Base-by-base conservation (phyloP, 2,113 vertebrate genomes). In the Nasalis larvatus region DNA sequence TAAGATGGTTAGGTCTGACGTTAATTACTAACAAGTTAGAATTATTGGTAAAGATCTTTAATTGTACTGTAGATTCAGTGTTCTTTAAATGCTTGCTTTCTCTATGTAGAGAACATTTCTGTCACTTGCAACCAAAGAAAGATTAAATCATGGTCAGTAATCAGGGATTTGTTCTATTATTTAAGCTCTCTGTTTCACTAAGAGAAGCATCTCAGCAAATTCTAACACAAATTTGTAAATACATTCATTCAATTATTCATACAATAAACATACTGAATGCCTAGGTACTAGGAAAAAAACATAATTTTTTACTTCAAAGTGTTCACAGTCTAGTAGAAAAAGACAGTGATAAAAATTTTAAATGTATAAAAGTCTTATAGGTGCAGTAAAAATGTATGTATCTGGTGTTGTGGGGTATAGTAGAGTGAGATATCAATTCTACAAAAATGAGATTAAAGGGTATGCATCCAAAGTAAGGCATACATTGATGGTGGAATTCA, bases 21-120 rank as follows among this genome's bases (percentile, higher is more conserved):
- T 11, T 68, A 30, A 68, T 81, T 74, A 82, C 17, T 77, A 66
- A 84, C 9, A 77, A 45, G 23, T 69, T 27, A 92, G 73, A 94
- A 94, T 83, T 82, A 92, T 66, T 92, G 66, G 68, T 45, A 86
- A 86, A 86, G 66, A 89, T 83, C 21, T 32, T 94, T 95, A 83
- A 54, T 73, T 82, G 8, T 68, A 49, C 16, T 60, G 0, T 73
- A 88, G 66, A 35, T 49, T 89, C 13, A 8, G n/a, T 35, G 94
- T 88, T 73, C 3, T 82, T 91, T 37, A 90, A 95, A 95, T 56
- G 42, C 30, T 88, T 96, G 30, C 27, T 95, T 95, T 87, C 30
- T 83, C 17, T 89, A 71, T 63, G 78, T 81, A 94, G 52, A 93
- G 78, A 86, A 89, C 25, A 89, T 77, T 95, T 92, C 69, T 95